Conservation (phyloP, 2,888 invertebrate species). For the Nebria salina region DNA sequence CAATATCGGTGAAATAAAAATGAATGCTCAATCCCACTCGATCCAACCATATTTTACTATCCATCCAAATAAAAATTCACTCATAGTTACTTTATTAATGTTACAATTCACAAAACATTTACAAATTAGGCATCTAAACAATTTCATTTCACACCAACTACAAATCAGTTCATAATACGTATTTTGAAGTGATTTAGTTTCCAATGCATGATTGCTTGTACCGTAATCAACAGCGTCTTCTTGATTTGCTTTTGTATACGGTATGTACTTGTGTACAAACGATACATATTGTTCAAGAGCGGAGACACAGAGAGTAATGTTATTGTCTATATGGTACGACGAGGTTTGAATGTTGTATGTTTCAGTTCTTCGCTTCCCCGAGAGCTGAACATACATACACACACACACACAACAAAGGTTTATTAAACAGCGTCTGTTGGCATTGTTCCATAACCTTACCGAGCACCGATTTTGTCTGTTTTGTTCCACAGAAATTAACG, state of each 20-base stretch:
- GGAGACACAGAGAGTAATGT: neutral
- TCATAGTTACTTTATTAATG: neutral
- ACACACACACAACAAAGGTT: neutral
- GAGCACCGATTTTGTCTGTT: neutral
- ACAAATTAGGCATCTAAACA: neutral
- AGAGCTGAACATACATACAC: neutral
- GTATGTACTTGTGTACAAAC: neutral
- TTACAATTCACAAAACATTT: conserved; percentile 9
- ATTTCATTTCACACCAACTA: neutral
- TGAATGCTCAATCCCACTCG: neutral
- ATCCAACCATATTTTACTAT: neutral
- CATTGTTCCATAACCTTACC: neutral
- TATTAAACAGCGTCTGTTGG: conserved; percentile 1
- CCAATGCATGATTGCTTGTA: neutral
- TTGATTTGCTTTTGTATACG: neutral
- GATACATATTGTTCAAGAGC: neutral
- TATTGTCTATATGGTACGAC: neutral
- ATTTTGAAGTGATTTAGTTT: neutral
- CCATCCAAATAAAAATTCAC: neutral
- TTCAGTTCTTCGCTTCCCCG: conserved; percentile 1
- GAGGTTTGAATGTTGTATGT: neutral
- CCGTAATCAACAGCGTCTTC: neutral
- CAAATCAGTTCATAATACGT: neutral
- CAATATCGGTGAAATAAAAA: neutral
- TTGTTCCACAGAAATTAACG: neutral